Evolutionary conservation across 2,888 invertebrate genomes (phyloP).

Genomic region (Ormyrus nitidulus): DNA sequence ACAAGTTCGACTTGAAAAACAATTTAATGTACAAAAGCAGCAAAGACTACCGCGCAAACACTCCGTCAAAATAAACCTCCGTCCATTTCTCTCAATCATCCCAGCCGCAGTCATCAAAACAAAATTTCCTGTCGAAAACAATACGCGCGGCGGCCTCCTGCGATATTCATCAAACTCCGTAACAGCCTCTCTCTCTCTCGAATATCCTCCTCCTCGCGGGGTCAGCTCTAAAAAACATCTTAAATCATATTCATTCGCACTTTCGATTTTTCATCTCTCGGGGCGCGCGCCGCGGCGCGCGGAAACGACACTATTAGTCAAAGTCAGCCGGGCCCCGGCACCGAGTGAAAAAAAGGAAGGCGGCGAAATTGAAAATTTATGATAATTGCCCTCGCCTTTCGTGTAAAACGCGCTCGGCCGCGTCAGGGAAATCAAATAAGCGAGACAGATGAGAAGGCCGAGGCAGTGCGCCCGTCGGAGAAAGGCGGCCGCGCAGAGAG

Average conservation of each 20-base stretch:
- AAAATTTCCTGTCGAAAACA: not conserved
- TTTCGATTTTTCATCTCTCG: constrained; percentile 44
- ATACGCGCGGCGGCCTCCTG: not conserved
- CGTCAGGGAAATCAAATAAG: constrained; percentile 57
- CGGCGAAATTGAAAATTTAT: constrained; percentile 52
- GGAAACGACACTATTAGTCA: constrained; percentile 52
- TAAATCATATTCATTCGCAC: constrained; percentile 43
- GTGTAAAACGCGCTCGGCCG: constrained; percentile 42
- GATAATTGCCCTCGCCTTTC: constrained; percentile 51
- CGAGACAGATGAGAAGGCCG: constrained; percentile 45
- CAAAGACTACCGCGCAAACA: too few relatives aligned
- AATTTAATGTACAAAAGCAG: too few relatives aligned
- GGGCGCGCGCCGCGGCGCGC: not conserved
- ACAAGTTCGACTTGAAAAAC: too few relatives aligned
- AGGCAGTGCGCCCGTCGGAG: not conserved
- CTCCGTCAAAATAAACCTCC: too few relatives aligned
- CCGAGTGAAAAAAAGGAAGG: constrained; percentile 40
- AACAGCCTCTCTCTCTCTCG: not conserved
- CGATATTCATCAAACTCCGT: constrained; percentile 31
- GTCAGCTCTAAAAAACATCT: constrained; percentile 21
- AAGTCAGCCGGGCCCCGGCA: constrained; percentile 7
- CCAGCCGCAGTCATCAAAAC: too few relatives aligned
- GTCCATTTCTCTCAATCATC: too few relatives aligned
- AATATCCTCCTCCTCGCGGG: not conserved
- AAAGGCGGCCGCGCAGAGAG: not conserved